Evolutionary conservation across 2,888 invertebrate species (phyloP).

Genomic region (Nephrotoma flavescens): DNA sequence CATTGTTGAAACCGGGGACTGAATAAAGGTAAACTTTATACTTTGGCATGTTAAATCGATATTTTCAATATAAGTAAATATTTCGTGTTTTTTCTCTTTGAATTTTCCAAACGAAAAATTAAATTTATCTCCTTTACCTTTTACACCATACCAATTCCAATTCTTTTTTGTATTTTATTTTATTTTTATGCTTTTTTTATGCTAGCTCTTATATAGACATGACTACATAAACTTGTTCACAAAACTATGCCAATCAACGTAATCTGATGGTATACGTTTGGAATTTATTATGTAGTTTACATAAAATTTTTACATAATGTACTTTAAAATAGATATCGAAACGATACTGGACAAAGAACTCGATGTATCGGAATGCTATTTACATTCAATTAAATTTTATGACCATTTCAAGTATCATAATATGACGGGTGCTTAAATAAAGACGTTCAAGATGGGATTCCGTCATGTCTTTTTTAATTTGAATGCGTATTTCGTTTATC

Average conservation of each 20-base stretch:
- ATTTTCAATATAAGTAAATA: neutral
- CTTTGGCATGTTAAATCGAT: neutral
- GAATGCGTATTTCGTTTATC: neutral
- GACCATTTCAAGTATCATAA: no score
- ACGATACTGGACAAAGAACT: neutral
- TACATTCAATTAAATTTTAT: no score
- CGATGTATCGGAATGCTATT: no score
- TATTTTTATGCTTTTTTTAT: neutral
- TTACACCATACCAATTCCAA: neutral
- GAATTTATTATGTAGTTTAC: neutral
- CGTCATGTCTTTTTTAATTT: no score
- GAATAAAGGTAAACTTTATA: neutral
- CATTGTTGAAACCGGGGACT: neutral
- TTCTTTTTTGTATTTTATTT: neutral
- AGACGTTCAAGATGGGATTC: neutral
- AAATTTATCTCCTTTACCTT: neutral
- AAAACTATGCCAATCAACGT: neutral
- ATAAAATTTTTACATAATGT: neutral
- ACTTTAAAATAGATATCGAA: neutral
- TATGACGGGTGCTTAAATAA: no score
- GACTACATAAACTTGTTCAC: neutral
- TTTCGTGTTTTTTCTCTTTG: neutral
- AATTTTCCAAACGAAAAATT: neutral
- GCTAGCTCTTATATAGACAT: neutral
- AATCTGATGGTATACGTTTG: neutral